These are phyloP conservation scores for Monopis laevigella DNA, from an alignment of 2,888 invertebrate species.

Conservation along the genomic window DNA sequence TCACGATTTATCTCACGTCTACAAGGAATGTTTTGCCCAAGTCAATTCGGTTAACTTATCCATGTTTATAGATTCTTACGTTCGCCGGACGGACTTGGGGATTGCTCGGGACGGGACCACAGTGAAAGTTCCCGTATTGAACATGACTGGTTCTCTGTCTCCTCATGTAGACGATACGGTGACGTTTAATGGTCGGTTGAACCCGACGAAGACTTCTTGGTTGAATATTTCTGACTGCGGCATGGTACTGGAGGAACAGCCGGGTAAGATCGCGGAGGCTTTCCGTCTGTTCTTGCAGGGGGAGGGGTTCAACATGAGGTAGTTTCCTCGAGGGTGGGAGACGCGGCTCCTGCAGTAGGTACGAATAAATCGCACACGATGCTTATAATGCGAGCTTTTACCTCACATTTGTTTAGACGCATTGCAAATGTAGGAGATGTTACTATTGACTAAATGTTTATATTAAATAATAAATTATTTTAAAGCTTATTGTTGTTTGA, in stretches of 20 bases:
- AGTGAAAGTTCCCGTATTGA: slow-evolving; percentile 87
- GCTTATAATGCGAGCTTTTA: slow-evolving; percentile 65
- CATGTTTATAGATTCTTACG: slow-evolving; percentile 93
- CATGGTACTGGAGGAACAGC: slow-evolving; percentile 98
- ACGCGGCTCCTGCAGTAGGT: slow-evolving; percentile 23
- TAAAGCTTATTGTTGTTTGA: slow-evolving; percentile 9
- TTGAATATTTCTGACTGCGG: slow-evolving; percentile 99
- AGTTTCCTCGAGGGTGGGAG: slow-evolving; percentile 35
- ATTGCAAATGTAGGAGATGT: slow-evolving; percentile 50
- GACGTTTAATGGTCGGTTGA: slow-evolving; percentile 93
- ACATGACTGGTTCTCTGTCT: slow-evolving; percentile 92
- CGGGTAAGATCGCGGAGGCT: slow-evolving; percentile 96
- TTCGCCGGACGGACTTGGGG: slow-evolving; percentile 89
- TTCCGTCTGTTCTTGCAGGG: slow-evolving; percentile 98
- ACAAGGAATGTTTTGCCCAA: slow-evolving; percentile 92
- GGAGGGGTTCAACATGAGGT: slow-evolving; percentile 94
- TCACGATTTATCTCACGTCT: slow-evolving; percentile 93
- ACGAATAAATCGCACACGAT: slow-evolving; percentile 55
- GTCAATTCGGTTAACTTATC: slow-evolving; percentile 96
- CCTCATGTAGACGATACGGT: slow-evolving; percentile 98
- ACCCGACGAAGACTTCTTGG: slow-evolving; percentile 97
- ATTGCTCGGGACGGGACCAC: slow-evolving; percentile 74
- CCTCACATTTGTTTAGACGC: slow-evolving; percentile 50
- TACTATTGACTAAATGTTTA: slow-evolving; percentile 56
- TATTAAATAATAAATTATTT: slow-evolving; percentile 24